phyloP scores from a whole-genome alignment of 2,113 vertebrate genomes.

The Coryphaenoides rupestris region DNA sequence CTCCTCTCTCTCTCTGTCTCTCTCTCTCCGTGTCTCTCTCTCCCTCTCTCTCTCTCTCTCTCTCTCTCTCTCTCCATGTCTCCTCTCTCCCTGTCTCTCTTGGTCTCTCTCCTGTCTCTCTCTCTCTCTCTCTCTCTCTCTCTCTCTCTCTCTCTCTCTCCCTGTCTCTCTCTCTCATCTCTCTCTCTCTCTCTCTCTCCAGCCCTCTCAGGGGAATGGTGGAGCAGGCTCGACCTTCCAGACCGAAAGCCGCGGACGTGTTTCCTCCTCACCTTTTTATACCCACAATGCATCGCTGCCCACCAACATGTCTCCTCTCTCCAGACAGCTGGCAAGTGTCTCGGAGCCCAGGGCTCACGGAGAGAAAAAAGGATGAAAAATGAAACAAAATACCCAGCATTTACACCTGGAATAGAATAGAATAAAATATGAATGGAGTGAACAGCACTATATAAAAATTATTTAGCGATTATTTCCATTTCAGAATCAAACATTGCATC shows the following conservation, averaged over 20 bases:
- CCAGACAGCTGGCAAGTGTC: slow-evolving; percentile 39
- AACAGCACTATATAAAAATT: neutral
- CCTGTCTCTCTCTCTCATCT: slow-evolving; percentile 6
- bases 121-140: slow-evolving; percentile 6
- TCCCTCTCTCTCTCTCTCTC: slow-evolving; percentile 1
- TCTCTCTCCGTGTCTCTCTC: no score
- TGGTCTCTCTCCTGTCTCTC: neutral
- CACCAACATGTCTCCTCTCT: slow-evolving; percentile 22
- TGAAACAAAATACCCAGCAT: neutral
- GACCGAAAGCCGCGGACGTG: slow-evolving; percentile 32
- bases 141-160: slow-evolving; percentile 7
- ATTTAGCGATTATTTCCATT: no score
- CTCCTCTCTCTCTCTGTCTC: no score
- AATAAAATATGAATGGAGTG: no score
- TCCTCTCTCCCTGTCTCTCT: slow-evolving; percentile 1
- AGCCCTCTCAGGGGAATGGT: slow-evolving; percentile 37
- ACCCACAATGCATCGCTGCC: slow-evolving; percentile 29
- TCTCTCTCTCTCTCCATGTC: slow-evolving; percentile 5
- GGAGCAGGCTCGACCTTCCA: slow-evolving; percentile 38
- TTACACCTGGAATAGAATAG: no score
- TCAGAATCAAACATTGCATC: no score
- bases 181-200: slow-evolving; percentile 6
- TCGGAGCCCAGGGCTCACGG: neutral
- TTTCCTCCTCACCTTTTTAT: slow-evolving; percentile 36
- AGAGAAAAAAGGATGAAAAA: no score